Evolutionary conservation across 1,140 invertebrate genomes (phyloP), one percentile per base, ranked within the genome.

Genomic region (Eumaeus atala): DNA sequence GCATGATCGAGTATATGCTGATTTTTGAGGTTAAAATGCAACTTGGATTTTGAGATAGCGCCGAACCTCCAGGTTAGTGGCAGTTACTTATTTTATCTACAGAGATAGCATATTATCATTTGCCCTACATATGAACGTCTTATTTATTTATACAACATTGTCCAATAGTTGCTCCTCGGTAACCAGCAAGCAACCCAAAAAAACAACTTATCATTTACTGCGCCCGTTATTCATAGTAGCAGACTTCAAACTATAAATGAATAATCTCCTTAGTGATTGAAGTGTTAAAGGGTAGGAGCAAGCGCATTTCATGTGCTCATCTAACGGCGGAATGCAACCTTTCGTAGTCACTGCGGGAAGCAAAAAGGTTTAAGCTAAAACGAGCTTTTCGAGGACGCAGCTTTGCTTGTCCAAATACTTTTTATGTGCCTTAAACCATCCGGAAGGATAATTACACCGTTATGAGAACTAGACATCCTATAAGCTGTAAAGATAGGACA

Each of bases 1-100:
- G 72, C 74, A 70, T 82, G 69, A 75, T 74, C 71, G 78, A 84
- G 79, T 70, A 70, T 66, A 60, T 66, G 68, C 72, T 84, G 82
- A 69, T 76, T 74, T 81, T 86, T 84, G 80, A 86, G 83, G 83
- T 86, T 86, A 86, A 84, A 77, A 83, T 86, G 83, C 78, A 86
- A 66, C 77, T 83, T 83, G 77, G 83, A 84, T 84, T 81, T 74
- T 86, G 70, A 84, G 72, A 77, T 72, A 70, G 83, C 80, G 78
- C 80, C 78, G 77, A 79, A 76, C 74, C 75, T 77, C 77, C 76
- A 84, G 80, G 83, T 85, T 75, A 74, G 80, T 84, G 65, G 74
- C 67, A 56, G 67, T 61, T 68, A 70, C 56, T 59, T 70, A 70
- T 59, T 74, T 79, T 77, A 79, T 83, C 73, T 77, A 49, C 53